phyloP scores from a whole-genome alignment of 1,140 invertebrate genomes.

The Babylonia areolata region DNA sequence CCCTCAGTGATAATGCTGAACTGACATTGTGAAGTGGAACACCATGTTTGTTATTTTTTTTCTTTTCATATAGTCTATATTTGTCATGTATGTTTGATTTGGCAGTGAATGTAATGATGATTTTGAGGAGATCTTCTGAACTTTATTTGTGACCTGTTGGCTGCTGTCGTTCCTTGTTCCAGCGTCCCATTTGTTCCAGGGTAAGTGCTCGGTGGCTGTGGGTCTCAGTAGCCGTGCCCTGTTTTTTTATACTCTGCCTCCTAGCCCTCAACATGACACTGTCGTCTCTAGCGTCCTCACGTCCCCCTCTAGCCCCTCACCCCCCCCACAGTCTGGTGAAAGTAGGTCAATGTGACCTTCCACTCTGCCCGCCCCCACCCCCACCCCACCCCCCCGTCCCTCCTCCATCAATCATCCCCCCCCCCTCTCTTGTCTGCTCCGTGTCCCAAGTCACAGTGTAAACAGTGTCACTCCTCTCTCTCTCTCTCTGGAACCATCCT shows the following conservation, averaged over 20 bases:
- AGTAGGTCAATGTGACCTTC: conserved; percentile 44
- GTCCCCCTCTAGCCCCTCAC: background rate
- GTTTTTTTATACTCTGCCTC: conserved; percentile 32
- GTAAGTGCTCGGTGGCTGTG: conserved; percentile 39
- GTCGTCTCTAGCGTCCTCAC: conserved; percentile 18
- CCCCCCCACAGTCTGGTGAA: conserved; percentile 33
- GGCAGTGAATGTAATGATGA: background rate
- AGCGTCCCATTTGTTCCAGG: conserved; percentile 39
- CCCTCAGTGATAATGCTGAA: too few species aligned
- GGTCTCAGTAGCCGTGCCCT: conserved; percentile 35
- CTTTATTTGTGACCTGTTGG: background rate
- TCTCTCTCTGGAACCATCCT: background rate
- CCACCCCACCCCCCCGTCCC: too few species aligned
- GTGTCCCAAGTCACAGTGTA: conserved; percentile 17
- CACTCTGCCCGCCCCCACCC: background rate
- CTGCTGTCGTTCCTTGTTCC: conserved; percentile 29
- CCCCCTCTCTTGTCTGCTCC: conserved; percentile 1
- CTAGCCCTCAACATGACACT: conserved; percentile 19
- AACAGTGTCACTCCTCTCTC: too few species aligned
- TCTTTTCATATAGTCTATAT: too few species aligned
- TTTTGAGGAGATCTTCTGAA: background rate
- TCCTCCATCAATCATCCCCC: too few species aligned
- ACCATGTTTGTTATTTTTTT: too few species aligned
- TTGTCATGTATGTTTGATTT: background rate
- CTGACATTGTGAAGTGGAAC: too few species aligned